Percentiles rank a stretch among this genome's conserved stretches.
phyloP scores from a whole-genome alignment of 2,113 vertebrate genomes.

The Notarius lentiginosus region DNA sequence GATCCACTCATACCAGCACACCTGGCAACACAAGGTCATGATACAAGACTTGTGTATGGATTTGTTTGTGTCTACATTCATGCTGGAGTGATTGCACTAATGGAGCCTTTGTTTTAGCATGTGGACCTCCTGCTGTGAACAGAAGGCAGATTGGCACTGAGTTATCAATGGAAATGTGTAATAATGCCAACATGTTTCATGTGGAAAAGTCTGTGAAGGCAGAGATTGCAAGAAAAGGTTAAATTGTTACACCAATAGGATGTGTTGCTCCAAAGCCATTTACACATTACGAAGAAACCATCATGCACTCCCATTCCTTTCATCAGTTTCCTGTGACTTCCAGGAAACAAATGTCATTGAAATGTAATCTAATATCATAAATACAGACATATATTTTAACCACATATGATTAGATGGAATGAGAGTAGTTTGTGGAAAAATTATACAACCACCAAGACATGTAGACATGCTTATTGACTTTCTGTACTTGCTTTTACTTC shows the following conservation, averaged over 20 bases:
- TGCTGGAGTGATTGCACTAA: slow-evolving; percentile 19
- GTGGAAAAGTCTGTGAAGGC: not conserved
- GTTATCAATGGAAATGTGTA: slow-evolving; percentile 8
- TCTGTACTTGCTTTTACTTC: not conserved
- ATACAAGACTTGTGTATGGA: not conserved
- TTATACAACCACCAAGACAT: not conserved
- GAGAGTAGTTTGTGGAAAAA: not conserved
- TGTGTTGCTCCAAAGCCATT: not conserved
- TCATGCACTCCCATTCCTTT: not conserved
- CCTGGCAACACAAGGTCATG: not conserved
- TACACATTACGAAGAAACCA: not conserved
- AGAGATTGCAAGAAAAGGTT: not conserved
- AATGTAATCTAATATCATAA: not conserved
- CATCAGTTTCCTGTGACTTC: not conserved
- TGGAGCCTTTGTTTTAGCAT: slow-evolving; percentile 11
- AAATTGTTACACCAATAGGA: not conserved
- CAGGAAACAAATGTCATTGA: not conserved
- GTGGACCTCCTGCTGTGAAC: slow-evolving; percentile 10
- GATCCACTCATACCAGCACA: not conserved
- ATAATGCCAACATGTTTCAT: not conserved
- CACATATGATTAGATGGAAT: not conserved
- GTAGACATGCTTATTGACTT: not conserved
- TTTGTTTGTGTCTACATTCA: slow-evolving; percentile 6
- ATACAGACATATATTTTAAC: not conserved
- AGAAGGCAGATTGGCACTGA: not conserved